Conservation (phyloP, 2,888 invertebrate genomes). For the Nephrocerus scutellatus region DNA sequence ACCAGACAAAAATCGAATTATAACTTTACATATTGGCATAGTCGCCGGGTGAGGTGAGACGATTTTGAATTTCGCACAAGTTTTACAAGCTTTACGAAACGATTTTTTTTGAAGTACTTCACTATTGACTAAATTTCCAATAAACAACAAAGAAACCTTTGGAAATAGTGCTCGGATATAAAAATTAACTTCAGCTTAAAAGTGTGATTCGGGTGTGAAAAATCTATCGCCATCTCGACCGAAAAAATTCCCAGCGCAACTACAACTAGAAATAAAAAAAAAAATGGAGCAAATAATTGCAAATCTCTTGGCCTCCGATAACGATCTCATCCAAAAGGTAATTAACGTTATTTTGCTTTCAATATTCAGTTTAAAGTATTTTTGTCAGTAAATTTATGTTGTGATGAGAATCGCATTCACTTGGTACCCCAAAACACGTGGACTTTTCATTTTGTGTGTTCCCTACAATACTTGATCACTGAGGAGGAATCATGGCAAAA, state of each 20-base stretch:
- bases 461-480: conserved; percentile 15
- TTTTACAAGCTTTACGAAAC: too few species aligned
- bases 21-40: too few species aligned
- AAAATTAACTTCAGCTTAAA: conserved; percentile 4
- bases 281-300: conserved; percentile 56
- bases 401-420: too few species aligned
- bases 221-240: too few species aligned
- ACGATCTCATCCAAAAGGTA: conserved; percentile 56
- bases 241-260: too few species aligned
- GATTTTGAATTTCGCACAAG: too few species aligned
- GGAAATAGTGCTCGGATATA: too few species aligned
- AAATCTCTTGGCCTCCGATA: conserved; percentile 57
- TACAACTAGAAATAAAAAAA: conserved; percentile 5
- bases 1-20: too few species aligned
- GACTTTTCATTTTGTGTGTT: conserved; percentile 1
- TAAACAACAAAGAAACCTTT: too few species aligned
- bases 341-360: conserved; percentile 16
- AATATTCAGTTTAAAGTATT: background rate
- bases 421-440: conserved; percentile 2
- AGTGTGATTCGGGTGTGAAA: conserved; percentile 8
- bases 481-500: background rate
- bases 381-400: background rate
- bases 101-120: too few species aligned
- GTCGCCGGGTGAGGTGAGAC: too few species aligned
- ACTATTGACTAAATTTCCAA: too few species aligned